phyloP scores from a whole-genome alignment of 2,113 vertebrate genomes.

The Paramisgurnus dabryanus region DNA sequence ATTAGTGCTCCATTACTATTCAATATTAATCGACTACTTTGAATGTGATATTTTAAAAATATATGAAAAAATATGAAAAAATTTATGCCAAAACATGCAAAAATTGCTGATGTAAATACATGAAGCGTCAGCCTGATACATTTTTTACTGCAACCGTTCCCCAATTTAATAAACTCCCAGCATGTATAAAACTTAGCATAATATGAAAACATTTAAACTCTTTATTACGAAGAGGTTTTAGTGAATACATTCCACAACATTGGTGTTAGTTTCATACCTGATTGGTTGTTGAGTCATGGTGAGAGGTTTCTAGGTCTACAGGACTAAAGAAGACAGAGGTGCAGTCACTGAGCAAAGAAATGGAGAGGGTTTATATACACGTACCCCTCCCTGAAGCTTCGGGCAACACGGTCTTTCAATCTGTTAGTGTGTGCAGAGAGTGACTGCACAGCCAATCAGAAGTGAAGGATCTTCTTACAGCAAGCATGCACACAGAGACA shows the following conservation, averaged over 20 bases:
- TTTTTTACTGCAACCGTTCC: too few species aligned
- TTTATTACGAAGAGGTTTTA: background rate
- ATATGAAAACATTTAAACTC: too few species aligned
- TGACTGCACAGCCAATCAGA: conserved; percentile 16
- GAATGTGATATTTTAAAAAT: too few species aligned
- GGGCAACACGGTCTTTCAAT: background rate
- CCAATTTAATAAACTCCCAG: too few species aligned
- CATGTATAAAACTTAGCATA: too few species aligned
- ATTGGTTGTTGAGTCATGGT: conserved; percentile 80
- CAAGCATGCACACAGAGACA: background rate
- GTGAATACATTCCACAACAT: background rate
- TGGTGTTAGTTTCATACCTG: conserved; percentile 66
- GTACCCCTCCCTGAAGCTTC: conserved; percentile 1
- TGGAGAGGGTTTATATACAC: conserved; percentile 44
- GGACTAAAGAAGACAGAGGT: conserved; percentile 57
- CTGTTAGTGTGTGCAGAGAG: background rate
- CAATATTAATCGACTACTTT: too few species aligned
- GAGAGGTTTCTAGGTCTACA: conserved; percentile 41
- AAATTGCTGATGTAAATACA: too few species aligned
- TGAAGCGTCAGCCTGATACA: too few species aligned
- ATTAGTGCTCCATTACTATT: too few species aligned
- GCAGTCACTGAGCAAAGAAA: conserved; percentile 51
- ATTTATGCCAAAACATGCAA: too few species aligned
- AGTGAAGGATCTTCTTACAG: conserved; percentile 40
- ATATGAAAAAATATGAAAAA: too few species aligned